phyloP scores from a whole-genome alignment of 2,797 vertebrate species.

The Discoglossus pictus region DNA sequence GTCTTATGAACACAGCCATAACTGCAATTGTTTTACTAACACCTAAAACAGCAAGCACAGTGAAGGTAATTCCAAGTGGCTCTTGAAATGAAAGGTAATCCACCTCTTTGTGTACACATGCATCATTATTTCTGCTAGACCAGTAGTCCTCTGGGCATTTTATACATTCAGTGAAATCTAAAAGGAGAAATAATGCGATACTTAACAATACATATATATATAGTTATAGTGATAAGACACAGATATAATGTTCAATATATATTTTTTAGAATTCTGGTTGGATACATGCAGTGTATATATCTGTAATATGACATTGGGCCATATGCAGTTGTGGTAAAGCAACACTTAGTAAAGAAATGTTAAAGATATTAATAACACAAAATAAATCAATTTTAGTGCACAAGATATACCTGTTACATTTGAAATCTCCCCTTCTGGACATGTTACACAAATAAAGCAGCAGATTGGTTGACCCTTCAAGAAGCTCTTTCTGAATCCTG shows the following conservation, averaged over 20 bases:
- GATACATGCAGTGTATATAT: too few relatives aligned
- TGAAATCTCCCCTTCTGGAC: slow-evolving; percentile 40
- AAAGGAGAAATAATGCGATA: slow-evolving; percentile 1
- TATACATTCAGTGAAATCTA: slow-evolving; percentile 60
- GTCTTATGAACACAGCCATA: slow-evolving; percentile 65
- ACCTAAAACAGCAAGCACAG: slow-evolving; percentile 74
- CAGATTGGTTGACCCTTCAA: slow-evolving; percentile 30
- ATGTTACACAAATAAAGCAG: slow-evolving; percentile 39
- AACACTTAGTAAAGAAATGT: too few relatives aligned
- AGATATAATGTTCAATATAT: too few relatives aligned
- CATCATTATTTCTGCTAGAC: slow-evolving; percentile 74
- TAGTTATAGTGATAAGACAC: not conserved
- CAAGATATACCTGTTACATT: slow-evolving; percentile 36
- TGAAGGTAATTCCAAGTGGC: slow-evolving; percentile 79
- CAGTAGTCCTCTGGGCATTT: slow-evolving; percentile 76
- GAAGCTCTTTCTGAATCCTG: slow-evolving; percentile 41
- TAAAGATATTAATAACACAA: too few relatives aligned
- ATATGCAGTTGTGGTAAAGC: too few relatives aligned
- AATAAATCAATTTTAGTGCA: too few relatives aligned
- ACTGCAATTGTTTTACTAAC: slow-evolving; percentile 71
- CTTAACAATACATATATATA: not conserved
- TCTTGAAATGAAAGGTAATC: slow-evolving; percentile 82
- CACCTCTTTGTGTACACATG: slow-evolving; percentile 76
- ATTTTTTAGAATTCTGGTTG: too few relatives aligned
- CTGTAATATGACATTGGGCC: too few relatives aligned